These are phyloP conservation scores for Drosophila tsacasi DNA, from an alignment of 1,140 invertebrate species.

Conservation along the genomic window DNA sequence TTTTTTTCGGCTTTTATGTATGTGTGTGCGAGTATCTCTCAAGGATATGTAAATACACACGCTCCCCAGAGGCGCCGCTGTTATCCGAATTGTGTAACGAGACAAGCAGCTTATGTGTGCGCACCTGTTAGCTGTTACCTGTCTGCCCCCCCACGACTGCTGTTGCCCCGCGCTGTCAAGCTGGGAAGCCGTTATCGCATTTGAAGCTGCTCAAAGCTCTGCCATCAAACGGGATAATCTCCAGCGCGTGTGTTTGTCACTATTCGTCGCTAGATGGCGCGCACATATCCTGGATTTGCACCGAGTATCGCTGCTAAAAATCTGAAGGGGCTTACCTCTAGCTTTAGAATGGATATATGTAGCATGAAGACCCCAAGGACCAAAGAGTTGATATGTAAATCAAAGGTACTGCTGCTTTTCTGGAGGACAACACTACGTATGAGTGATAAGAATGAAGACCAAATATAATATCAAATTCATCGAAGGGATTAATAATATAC, in stretches of 20 bases:
- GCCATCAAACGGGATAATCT: constrained; percentile 35
- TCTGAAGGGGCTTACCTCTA: neutral
- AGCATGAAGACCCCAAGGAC: neutral
- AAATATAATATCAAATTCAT: neutral
- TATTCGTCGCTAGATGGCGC: constrained; percentile 55
- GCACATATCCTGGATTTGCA: constrained; percentile 2
- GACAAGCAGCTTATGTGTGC: constrained; percentile 56
- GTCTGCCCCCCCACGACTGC: neutral
- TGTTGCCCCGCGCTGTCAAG: neutral
- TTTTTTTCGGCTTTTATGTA: constrained; percentile 37
- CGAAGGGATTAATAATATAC: too few species aligned
- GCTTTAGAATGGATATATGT: neutral
- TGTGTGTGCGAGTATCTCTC: constrained; percentile 19
- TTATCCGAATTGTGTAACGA: constrained; percentile 61
- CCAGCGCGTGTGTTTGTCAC: constrained; percentile 5
- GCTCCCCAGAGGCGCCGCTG: constrained; percentile 46
- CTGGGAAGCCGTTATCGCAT: constrained; percentile 15
- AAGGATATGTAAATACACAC: constrained; percentile 56
- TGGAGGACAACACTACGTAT: constrained; percentile 8
- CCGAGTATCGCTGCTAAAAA: neutral
- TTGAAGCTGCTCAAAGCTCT: constrained; percentile 33
- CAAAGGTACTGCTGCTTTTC: too few species aligned
- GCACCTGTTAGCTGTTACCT: constrained; percentile 57
- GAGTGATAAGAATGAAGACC: neutral
- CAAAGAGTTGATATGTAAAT: neutral